These are phyloP conservation scores for Drosophila albomicans DNA, from an alignment of 1,140 invertebrate species.

Conservation along the genomic window DNA sequence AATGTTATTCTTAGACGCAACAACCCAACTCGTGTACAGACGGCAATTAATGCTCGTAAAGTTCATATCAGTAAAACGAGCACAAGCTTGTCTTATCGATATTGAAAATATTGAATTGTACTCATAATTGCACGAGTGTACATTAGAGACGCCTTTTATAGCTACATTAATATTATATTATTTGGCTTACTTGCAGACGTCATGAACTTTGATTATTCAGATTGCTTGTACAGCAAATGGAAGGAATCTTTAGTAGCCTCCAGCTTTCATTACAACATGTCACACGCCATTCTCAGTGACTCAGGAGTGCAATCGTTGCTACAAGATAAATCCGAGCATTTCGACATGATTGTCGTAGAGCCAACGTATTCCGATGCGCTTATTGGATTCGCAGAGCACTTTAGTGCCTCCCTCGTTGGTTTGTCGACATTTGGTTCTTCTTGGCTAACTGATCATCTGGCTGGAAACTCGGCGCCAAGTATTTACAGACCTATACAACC, in stretches of 20 bases:
- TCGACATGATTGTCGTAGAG: slow-evolving; percentile 70
- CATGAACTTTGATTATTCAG: slow-evolving; percentile 6
- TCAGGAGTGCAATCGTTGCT: slow-evolving; percentile 46
- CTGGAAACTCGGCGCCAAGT: slow-evolving; percentile 60
- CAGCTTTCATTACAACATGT: slow-evolving; percentile 15
- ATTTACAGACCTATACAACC: slow-evolving; percentile 74
- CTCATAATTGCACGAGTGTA: neutral
- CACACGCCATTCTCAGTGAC: slow-evolving; percentile 31
- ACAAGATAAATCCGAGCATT: slow-evolving; percentile 33
- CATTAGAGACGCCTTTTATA: neutral
- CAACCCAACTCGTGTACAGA: neutral
- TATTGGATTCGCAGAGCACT: slow-evolving; percentile 56
- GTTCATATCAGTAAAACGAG: slow-evolving; percentile 3
- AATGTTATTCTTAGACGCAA: neutral
- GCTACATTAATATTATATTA: neutral
- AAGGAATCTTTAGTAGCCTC: slow-evolving; percentile 1
- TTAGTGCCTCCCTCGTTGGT: slow-evolving; percentile 56
- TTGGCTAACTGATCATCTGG: slow-evolving; percentile 45
- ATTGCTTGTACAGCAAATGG: slow-evolving; percentile 40
- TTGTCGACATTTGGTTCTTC: slow-evolving; percentile 41
- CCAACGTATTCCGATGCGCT: slow-evolving; percentile 51
- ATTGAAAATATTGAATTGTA: neutral
- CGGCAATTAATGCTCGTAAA: neutral
- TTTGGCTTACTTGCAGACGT: neutral
- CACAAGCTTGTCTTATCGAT: neutral